Percentiles rank a stretch among this genome's conserved stretches.
phyloP scores from a whole-genome alignment of 2,113 vertebrate species.

The Tragelaphus buxtoni region DNA sequence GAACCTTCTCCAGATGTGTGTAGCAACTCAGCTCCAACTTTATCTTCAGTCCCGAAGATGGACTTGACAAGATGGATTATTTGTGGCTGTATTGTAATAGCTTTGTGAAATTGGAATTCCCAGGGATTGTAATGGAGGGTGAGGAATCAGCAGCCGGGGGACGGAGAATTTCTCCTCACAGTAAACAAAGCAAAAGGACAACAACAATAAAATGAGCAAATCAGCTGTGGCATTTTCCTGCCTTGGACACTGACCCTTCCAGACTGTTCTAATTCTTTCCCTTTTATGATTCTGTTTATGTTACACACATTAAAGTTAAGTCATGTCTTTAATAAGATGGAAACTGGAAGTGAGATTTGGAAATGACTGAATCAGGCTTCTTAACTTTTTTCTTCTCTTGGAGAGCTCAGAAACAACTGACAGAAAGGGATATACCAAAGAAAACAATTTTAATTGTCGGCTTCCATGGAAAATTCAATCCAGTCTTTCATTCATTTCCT shows the following conservation, averaged over 20 bases:
- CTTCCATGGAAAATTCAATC: constrained; percentile 82
- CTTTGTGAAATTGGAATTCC: constrained; percentile 76
- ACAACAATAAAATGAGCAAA: constrained; percentile 65
- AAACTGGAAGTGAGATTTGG: constrained; percentile 84
- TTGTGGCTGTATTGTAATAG: constrained; percentile 77
- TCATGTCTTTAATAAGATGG: constrained; percentile 84
- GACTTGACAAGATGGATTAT: constrained; percentile 85
- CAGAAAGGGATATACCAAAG: constrained; percentile 79
- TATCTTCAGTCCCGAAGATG: constrained; percentile 78
- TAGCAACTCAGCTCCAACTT: constrained; percentile 84
- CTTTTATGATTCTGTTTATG: constrained; percentile 83
- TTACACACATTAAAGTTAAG: constrained; percentile 85
- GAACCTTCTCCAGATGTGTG: constrained; percentile 93
- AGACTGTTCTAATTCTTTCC: constrained; percentile 82
- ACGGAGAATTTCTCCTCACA: constrained; percentile 43
- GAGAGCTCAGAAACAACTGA: constrained; percentile 73
- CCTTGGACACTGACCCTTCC: constrained; percentile 67
- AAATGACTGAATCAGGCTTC: constrained; percentile 72
- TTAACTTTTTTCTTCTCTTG: constrained; percentile 70
- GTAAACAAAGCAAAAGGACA: constrained; percentile 72
- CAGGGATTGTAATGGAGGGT: constrained; percentile 66
- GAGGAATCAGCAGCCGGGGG: constrained; percentile 52
- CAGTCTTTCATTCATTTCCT: constrained; percentile 73
- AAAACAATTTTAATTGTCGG: constrained; percentile 82
- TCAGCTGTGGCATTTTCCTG: constrained; percentile 61